Evolutionary conservation across 2,888 invertebrate species (phyloP).

Genomic region (Synanthedon formicaeformis): DNA sequence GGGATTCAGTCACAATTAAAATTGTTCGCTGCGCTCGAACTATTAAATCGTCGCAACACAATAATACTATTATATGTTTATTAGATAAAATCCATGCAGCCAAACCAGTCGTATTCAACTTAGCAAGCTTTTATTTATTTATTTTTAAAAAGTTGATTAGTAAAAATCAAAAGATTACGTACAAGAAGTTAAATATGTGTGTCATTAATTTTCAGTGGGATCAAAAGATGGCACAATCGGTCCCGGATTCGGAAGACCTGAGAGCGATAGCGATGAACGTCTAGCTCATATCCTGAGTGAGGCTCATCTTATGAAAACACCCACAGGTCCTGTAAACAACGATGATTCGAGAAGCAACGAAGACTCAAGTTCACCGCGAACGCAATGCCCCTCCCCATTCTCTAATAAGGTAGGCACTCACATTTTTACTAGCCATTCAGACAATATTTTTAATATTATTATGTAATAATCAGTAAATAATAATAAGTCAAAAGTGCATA

Average conservation of each 20-base stretch:
- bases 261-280: conserved; percentile 87
- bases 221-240: conserved; percentile 82
- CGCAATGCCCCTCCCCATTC: conserved; percentile 85
- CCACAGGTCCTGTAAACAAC: conserved; percentile 54
- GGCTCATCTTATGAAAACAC: conserved; percentile 88
- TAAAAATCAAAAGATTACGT: too few relatives aligned
- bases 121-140: too few relatives aligned
- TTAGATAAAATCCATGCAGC: too few relatives aligned
- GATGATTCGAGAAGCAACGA: conserved; percentile 80
- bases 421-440: too few relatives aligned
- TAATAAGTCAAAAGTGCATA: too few relatives aligned
- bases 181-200: not conserved
- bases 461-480: too few relatives aligned
- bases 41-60: too few relatives aligned
- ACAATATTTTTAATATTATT: too few relatives aligned
- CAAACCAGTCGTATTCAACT: not conserved
- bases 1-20: conserved; percentile 62
- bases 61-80: too few relatives aligned
- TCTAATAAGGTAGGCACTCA: conserved; percentile 72
- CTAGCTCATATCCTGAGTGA: conserved; percentile 94
- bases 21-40: conserved; percentile 20
- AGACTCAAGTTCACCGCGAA: conserved; percentile 82
- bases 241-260: conserved; percentile 81
- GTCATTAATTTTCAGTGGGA: conserved; percentile 68
- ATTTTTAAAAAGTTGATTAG: not conserved